These are phyloP conservation scores for Hemistola chrysoprasaria DNA, from an alignment of 2,888 invertebrate species.

Conservation along the genomic window DNA sequence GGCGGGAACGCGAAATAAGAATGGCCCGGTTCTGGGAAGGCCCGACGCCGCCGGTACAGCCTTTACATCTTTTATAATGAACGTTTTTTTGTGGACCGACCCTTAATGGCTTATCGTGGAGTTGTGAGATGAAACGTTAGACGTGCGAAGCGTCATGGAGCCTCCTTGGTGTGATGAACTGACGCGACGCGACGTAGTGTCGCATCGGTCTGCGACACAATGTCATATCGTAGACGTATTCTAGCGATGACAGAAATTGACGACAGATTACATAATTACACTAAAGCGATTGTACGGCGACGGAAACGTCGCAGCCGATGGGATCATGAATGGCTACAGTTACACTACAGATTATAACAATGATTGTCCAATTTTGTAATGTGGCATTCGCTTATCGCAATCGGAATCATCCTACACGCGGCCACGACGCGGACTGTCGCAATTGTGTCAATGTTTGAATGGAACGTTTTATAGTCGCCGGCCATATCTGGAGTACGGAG, in stretches of 20 bases:
- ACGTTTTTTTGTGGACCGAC: conserved; percentile 72
- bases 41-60: conserved; percentile 76
- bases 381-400: conserved; percentile 50
- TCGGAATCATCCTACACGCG: conserved; percentile 49
- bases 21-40: conserved; percentile 79
- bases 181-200: not conserved
- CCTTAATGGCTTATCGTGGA: conserved; percentile 73
- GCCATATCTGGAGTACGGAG: conserved; percentile 32
- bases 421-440: conserved; percentile 41
- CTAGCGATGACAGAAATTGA: conserved; percentile 37
- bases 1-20: conserved; percentile 80
- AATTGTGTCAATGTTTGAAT: conserved; percentile 38
- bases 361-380: conserved; percentile 52
- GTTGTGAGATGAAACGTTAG: conserved; percentile 59
- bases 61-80: conserved; percentile 78
- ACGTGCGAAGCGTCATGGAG: conserved; percentile 40
- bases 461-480: conserved; percentile 38
- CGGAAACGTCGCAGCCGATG: conserved; percentile 46
- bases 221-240: conserved; percentile 17
- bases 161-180: conserved; percentile 25
- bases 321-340: conserved; percentile 48
- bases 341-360: conserved; percentile 50
- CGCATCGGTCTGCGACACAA: conserved; percentile 26
- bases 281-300: conserved; percentile 41
- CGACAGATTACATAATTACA: conserved; percentile 44